Evolutionary conservation across 2,113 vertebrate genomes (phyloP).

Genomic region (Mixornis gularis): DNA sequence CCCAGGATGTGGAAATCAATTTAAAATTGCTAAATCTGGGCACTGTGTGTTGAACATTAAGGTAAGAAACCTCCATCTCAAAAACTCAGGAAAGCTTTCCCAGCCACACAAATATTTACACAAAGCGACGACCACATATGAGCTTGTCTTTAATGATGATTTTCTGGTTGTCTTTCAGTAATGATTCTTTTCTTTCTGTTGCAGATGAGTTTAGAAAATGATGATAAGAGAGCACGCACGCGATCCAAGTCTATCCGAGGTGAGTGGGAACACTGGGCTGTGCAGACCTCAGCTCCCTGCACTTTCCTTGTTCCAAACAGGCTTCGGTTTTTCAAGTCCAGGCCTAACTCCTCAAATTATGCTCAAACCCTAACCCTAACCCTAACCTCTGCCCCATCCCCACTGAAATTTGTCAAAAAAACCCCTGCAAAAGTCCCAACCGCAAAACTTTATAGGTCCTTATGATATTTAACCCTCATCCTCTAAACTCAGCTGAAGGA

Average conservation of each 20-base stretch:
- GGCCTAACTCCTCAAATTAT: neutral
- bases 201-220: constrained; percentile 93
- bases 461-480: neutral
- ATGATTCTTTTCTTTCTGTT: constrained; percentile 9
- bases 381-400: neutral
- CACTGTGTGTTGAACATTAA: neutral
- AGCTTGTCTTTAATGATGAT: neutral
- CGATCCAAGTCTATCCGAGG: constrained; percentile 92
- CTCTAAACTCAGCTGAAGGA: neutral
- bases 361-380: no score
- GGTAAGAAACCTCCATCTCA: neutral
- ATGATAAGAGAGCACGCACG: constrained; percentile 88
- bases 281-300: neutral
- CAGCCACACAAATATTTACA: neutral
- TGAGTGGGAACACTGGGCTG: constrained; percentile 57
- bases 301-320: neutral
- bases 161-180: neutral
- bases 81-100: accelerated
- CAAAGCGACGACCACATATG: accelerated
- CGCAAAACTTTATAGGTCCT: neutral
- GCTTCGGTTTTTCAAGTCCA: neutral
- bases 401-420: neutral
- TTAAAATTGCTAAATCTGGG: neutral
- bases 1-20: neutral
- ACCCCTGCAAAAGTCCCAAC: neutral